Evolutionary conservation across 2,888 invertebrate genomes (phyloP).

Genomic region (Heliothis peltigera): DNA sequence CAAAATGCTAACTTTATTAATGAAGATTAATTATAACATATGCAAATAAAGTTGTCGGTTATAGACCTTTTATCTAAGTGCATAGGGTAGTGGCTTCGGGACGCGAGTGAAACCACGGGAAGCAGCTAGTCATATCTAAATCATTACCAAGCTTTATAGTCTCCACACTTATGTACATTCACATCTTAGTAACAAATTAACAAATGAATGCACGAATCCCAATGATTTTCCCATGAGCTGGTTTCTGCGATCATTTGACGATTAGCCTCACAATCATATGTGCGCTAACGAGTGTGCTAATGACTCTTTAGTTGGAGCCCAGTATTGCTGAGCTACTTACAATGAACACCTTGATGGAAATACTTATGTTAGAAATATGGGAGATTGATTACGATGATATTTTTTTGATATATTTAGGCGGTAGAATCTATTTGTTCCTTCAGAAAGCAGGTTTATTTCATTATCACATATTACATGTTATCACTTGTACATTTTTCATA

Average conservation of each 20-base stretch:
- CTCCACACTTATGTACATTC: no score
- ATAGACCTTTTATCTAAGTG: no score
- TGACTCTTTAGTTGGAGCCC: conserved; percentile 30
- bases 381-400: not conserved
- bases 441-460: no score
- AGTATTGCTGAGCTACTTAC: conserved; percentile 3
- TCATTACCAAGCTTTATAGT: not conserved
- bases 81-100: no score
- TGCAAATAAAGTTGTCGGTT: no score
- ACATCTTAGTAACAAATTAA: conserved; percentile 2
- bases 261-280: conserved; percentile 39
- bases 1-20: no score
- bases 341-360: not conserved
- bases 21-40: no score
- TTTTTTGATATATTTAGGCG: not conserved
- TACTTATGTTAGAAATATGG: conserved; percentile 22
- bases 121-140: not conserved
- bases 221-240: conserved; percentile 25
- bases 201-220: conserved; percentile 9
- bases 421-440: no score
- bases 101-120: no score
- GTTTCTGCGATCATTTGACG: conserved; percentile 32
- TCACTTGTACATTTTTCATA: no score
- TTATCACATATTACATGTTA: no score
- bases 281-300: conserved; percentile 47